These are phyloP conservation scores for Ypsolopha sequella DNA, from an alignment of 2,888 invertebrate genomes.

Conservation along the genomic window DNA sequence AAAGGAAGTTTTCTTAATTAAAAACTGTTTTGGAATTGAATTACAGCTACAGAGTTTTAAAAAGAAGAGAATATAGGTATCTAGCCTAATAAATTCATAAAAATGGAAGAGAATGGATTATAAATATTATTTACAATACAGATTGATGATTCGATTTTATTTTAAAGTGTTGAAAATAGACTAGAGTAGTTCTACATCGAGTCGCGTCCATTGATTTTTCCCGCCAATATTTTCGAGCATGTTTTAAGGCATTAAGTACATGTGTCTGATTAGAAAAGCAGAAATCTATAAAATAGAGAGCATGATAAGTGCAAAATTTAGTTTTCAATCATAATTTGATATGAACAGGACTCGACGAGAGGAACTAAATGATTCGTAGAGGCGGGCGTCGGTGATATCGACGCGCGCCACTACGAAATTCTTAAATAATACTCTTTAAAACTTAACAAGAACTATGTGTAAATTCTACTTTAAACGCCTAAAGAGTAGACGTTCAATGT, in stretches of 20 bases:
- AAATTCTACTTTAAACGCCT: neutral
- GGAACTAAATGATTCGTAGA: conserved; percentile 49
- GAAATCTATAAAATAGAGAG: too few relatives aligned
- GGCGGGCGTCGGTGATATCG: conserved; percentile 34
- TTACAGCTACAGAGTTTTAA: too few relatives aligned
- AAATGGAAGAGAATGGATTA: neutral
- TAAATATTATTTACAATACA: neutral
- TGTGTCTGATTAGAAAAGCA: too few relatives aligned
- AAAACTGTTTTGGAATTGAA: too few relatives aligned
- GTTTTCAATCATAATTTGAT: too few relatives aligned
- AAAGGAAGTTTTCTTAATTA: too few relatives aligned
- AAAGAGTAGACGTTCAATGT: neutral
- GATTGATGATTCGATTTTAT: neutral
- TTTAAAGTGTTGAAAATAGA: conserved; percentile 33
- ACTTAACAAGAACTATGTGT: neutral
- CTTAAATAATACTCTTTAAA: conserved; percentile 15
- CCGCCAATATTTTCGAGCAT: too few relatives aligned
- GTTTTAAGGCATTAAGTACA: too few relatives aligned
- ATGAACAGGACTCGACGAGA: conserved; percentile 44
- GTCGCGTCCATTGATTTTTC: conserved; percentile 20
- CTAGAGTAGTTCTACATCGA: conserved; percentile 65
- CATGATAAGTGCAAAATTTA: too few relatives aligned
- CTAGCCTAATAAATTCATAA: neutral
- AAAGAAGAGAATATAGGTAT: too few relatives aligned
- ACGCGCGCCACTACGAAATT: conserved; percentile 41